A percentile compares a stretch with the other conserved stretches of the same genome.
Evolutionary conservation across 2,113 vertebrate genomes (phyloP).

Genomic region (Erpornis zantholeuca): DNA sequence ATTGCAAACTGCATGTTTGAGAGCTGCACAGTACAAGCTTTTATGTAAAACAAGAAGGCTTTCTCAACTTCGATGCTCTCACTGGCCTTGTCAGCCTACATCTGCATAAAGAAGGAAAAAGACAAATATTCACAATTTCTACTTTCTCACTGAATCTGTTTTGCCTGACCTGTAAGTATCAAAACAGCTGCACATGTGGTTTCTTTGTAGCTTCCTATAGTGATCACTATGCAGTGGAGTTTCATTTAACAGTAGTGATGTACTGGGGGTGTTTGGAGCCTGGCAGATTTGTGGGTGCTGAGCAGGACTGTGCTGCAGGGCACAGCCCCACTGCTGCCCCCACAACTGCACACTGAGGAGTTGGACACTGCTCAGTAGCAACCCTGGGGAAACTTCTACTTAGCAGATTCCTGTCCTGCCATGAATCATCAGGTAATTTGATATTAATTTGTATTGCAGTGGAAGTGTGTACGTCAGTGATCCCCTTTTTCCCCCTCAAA

Average conservation of each 20-base stretch:
- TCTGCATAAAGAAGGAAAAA: neutral
- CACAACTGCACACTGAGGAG: fast-evolving
- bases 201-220: neutral
- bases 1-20: neutral
- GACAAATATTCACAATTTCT: neutral
- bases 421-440: neutral
- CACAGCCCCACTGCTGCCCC: neutral
- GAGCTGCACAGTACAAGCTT: neutral
- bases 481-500: fast-evolving
- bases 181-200: neutral
- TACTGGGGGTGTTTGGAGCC: fast-evolving
- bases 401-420: neutral
- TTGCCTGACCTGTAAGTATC: neutral
- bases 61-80: neutral
- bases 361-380: neutral
- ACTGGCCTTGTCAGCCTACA: neutral
- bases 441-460: too few species aligned
- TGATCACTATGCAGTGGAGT: neutral
- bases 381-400: neutral
- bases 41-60: neutral
- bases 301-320: neutral
- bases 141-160: neutral
- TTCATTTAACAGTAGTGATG: neutral
- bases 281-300: fast-evolving
- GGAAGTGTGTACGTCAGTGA: neutral